phyloP scores from a whole-genome alignment of 2,113 vertebrate species.

The Chinchilla lanigera region DNA sequence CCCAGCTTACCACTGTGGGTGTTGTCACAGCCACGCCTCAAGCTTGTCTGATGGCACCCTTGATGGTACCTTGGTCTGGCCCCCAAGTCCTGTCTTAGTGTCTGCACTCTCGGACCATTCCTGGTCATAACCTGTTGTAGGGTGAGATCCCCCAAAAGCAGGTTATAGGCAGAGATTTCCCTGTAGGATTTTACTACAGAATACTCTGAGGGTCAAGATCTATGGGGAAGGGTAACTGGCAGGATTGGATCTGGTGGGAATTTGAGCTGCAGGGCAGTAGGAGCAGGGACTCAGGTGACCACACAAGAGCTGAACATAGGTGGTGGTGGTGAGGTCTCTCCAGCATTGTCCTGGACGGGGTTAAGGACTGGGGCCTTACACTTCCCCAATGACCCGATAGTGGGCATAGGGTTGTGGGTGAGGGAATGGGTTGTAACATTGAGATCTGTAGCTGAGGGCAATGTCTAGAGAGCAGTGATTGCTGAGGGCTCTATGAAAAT shows the following conservation, averaged over 20 bases:
- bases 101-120: background rate
- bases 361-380: background rate
- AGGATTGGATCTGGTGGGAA: background rate
- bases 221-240: background rate
- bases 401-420: background rate
- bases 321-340: background rate
- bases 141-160: background rate
- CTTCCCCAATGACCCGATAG: background rate
- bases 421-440: background rate
- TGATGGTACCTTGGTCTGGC: background rate
- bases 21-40: background rate
- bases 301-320: background rate
- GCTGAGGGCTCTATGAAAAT: background rate
- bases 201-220: background rate
- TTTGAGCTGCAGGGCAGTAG: background rate
- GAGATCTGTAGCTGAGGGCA: background rate
- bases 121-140: background rate
- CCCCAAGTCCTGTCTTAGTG: background rate
- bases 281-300: background rate
- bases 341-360: background rate
- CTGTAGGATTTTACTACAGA: background rate
- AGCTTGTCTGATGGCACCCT: background rate
- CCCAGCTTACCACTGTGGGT: background rate
- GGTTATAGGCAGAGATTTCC: background rate
- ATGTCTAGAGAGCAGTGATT: background rate